Evolutionary conservation across 30 jellyfish, hydroid and myxozoan species (phyloP).

Genomic region (Cassiopea xamachana): DNA sequence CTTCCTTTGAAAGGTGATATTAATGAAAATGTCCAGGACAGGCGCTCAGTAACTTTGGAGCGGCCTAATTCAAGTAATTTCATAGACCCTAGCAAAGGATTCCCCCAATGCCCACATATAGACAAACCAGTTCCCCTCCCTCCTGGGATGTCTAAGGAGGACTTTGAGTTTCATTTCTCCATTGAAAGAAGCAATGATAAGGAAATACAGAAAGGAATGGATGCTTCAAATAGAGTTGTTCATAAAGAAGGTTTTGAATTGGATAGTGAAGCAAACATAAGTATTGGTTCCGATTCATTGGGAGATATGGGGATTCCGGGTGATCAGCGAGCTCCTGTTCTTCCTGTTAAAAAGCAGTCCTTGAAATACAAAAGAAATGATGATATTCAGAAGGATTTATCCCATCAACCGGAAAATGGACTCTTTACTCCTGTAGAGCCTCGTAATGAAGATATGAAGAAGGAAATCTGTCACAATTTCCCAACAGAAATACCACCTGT

Average conservation of each 20-base stretch:
- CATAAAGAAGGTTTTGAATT: neutral
- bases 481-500: conserved; percentile 47
- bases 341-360: conserved; percentile 66
- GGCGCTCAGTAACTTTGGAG: conserved; percentile 19
- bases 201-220: conserved; percentile 1
- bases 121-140: conserved; percentile 81
- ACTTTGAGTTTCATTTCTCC: conserved; percentile 39
- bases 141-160: conserved; percentile 47
- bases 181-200: neutral
- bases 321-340: conserved; percentile 66
- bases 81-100: neutral
- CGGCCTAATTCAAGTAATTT: neutral
- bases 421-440: neutral
- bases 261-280: neutral
- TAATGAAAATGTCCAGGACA: neutral
- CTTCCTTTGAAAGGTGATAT: neutral
- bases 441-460: neutral
- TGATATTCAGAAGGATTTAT: neutral
- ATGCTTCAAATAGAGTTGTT: neutral
- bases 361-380: neutral
- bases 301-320: neutral
- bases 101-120: conserved; percentile 16
- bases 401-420: neutral
- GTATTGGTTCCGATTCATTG: neutral
- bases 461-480: conserved; percentile 23